A percentile compares a stretch with the other conserved stretches of the same genome.
phyloP scores from a whole-genome alignment of 2,797 vertebrate species.

The Petrocephalus sullivani region DNA sequence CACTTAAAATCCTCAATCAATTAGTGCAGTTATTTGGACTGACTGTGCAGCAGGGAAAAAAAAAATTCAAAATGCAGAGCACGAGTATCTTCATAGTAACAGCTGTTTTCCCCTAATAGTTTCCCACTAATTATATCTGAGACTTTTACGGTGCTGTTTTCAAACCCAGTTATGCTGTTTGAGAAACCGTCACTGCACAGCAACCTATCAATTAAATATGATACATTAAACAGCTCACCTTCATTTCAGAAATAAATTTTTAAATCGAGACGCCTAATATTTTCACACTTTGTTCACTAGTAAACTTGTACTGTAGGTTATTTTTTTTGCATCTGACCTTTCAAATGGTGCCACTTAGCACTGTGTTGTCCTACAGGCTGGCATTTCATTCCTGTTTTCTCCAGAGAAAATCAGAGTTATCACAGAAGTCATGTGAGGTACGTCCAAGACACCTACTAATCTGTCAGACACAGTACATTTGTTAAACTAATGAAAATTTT shows the following conservation, averaged over 20 bases:
- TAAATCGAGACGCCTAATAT: background rate
- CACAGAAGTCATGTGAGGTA: constrained; percentile 35
- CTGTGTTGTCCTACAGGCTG: background rate
- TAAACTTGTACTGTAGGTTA: background rate
- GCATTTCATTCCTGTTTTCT: background rate
- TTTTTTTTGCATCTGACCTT: constrained; percentile 4
- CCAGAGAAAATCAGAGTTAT: constrained; percentile 28
- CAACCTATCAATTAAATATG: background rate
- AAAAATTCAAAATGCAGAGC: background rate
- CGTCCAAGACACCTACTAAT: constrained; percentile 47
- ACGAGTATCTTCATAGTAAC: background rate
- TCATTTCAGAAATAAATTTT: background rate
- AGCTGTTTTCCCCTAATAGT: constrained; percentile 2
- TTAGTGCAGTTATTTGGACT: background rate
- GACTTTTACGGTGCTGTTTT: background rate
- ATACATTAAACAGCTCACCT: constrained; percentile 2
- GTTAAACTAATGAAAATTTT: constrained; percentile 61
- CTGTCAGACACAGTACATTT: constrained; percentile 48
- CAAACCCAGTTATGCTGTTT: background rate
- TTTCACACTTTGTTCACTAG: constrained; percentile 25
- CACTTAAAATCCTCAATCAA: background rate
- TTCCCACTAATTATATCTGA: constrained; percentile 3
- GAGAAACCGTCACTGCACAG: background rate
- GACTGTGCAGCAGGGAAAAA: background rate
- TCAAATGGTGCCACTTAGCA: background rate